Evolutionary conservation across 2,797 vertebrate genomes (phyloP).

Genomic region (Pelobates cultripes): DNA sequence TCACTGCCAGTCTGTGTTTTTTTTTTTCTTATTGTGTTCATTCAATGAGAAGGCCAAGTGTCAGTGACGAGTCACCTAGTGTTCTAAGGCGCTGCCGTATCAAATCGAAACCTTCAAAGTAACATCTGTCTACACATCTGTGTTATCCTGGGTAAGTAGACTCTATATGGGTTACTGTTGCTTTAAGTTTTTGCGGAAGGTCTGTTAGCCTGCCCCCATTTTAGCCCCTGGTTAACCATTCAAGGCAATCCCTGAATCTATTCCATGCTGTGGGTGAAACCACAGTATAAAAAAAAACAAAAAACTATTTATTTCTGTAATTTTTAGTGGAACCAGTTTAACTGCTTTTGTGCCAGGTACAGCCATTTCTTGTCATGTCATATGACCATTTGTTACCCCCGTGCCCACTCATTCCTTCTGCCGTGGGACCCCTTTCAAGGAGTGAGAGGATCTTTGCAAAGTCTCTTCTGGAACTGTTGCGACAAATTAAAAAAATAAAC

Average conservation of each 20-base stretch:
- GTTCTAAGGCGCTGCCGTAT: not conserved
- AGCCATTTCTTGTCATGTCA: not conserved
- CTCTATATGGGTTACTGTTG: not conserved
- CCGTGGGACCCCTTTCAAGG: too few species aligned
- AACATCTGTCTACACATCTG: not conserved
- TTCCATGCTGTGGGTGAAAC: too few species aligned
- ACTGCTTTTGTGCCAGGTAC: not conserved
- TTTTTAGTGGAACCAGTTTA: not conserved
- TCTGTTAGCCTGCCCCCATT: too few species aligned
- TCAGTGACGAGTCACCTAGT: not conserved
- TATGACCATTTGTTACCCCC: not conserved
- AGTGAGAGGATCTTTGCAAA: too few species aligned
- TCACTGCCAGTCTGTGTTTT: not conserved
- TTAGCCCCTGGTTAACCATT: too few species aligned
- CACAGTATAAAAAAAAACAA: too few species aligned
- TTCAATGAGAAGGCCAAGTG: not conserved
- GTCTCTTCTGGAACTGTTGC: too few species aligned
- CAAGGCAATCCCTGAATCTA: too few species aligned
- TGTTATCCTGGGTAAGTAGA: constrained; percentile 43
- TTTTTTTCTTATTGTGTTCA: not conserved
- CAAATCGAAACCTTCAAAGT: not conserved
- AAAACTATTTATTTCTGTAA: not conserved
- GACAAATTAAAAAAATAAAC: too few species aligned
- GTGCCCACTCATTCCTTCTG: too few species aligned
- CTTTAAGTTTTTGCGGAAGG: not conserved